Conservation (phyloP, 2,113 vertebrate genomes). For the Nothoprocta perdicaria region DNA sequence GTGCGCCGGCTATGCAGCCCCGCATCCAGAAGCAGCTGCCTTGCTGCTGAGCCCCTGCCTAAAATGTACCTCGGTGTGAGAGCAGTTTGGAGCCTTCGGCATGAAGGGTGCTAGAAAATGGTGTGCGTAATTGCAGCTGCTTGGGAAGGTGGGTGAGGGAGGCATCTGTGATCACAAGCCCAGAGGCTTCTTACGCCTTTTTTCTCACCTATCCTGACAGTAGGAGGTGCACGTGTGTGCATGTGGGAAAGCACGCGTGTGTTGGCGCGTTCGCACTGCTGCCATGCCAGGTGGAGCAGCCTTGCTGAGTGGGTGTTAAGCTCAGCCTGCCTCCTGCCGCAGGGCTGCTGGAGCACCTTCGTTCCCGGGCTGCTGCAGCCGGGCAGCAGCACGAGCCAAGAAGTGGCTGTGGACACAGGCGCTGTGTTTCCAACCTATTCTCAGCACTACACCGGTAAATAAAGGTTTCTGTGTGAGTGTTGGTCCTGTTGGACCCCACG, state of each 20-base stretch:
- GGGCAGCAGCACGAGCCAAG: rapidly evolving
- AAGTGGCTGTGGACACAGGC: background rate
- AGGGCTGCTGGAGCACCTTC: background rate
- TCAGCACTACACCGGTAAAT: background rate
- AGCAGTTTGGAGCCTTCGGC: background rate
- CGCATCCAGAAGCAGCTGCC: background rate
- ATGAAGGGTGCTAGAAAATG: background rate
- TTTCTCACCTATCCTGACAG: constrained; percentile 8
- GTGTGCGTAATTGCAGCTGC: background rate
- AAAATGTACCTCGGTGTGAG: background rate
- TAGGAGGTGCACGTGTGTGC: rapidly evolving
- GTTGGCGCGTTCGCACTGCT: background rate
- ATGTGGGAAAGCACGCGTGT: rapidly evolving
- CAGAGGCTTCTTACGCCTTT: background rate
- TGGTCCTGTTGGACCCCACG: background rate
- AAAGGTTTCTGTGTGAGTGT: background rate
- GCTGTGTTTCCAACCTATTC: background rate
- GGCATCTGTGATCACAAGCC: background rate
- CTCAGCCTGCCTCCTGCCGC: background rate
- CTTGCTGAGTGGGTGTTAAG: background rate
- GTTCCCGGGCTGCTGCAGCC: background rate
- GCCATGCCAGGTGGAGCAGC: background rate
- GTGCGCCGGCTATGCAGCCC: rapidly evolving
- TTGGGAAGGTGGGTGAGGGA: background rate
- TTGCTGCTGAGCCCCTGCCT: rapidly evolving